These are phyloP conservation scores for Apaloderma vittatum DNA, from an alignment of 2,113 vertebrate genomes.

Conservation along the genomic window DNA sequence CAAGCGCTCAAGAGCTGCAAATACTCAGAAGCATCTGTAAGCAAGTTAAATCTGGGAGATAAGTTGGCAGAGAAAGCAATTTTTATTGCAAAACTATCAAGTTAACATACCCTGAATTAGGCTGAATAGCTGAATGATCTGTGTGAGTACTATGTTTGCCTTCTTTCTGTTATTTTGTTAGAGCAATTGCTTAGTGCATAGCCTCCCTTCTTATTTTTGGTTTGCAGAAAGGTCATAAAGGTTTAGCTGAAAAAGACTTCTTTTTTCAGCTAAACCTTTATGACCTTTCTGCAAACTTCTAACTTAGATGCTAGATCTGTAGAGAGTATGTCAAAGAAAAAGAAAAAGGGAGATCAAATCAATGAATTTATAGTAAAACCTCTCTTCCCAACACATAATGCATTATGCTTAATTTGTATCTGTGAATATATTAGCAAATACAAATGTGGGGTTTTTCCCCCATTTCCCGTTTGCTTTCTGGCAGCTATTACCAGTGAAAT, in stretches of 20 bases:
- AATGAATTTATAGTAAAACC: neutral
- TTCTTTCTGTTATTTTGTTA: neutral
- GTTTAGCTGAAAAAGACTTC: neutral
- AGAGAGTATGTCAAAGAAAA: neutral
- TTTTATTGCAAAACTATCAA: neutral
- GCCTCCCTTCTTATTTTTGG: neutral
- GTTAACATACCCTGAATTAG: neutral
- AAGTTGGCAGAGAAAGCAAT: neutral
- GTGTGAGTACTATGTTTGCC: neutral
- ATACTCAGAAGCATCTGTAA: neutral
- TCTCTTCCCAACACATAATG: neutral
- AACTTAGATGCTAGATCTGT: neutral
- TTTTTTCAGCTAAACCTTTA: too few relatives aligned
- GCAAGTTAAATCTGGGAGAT: neutral
- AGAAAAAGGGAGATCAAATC: neutral
- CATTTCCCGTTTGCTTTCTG: neutral
- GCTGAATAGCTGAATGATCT: neutral
- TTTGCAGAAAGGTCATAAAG: neutral
- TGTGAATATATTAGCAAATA: neutral
- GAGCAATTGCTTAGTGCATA: neutral
- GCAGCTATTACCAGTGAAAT: neutral
- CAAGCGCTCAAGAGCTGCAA: neutral
- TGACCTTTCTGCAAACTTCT: too few relatives aligned
- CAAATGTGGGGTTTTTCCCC: rapidly evolving
- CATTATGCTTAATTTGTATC: neutral